A percentile compares a stretch with the other conserved stretches of the same genome.
These are phyloP conservation scores for Synanthedon formicaeformis DNA, from an alignment of 2,888 invertebrate genomes.

Conservation along the genomic window DNA sequence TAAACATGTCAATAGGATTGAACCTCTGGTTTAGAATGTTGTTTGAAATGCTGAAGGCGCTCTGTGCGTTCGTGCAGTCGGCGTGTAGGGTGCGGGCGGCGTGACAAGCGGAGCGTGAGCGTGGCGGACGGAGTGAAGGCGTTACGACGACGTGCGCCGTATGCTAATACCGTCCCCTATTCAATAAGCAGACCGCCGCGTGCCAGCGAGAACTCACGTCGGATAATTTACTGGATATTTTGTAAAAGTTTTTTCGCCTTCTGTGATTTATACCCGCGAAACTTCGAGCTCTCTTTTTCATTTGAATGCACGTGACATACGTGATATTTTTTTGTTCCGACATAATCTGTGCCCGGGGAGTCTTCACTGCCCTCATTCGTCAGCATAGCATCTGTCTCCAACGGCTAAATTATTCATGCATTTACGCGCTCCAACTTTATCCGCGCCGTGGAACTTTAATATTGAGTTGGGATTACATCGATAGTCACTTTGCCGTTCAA, in stretches of 20 bases:
- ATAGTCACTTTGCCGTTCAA: conserved; percentile 54
- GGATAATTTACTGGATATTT: conserved; percentile 71
- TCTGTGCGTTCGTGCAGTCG: conserved; percentile 6
- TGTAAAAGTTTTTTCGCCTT: conserved; percentile 70
- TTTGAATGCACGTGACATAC: conserved; percentile 70
- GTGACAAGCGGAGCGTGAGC: conserved; percentile 12
- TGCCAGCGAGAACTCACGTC: conserved; percentile 68
- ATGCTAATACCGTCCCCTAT: conserved; percentile 65
- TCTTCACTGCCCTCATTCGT: conserved; percentile 53
- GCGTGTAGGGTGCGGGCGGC: conserved; percentile 6
- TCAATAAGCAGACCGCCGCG: conserved; percentile 70
- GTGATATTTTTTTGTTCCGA: conserved; percentile 66
- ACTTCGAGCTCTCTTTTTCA: conserved; percentile 69
- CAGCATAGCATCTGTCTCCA: conserved; percentile 57
- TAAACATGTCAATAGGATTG: no score
- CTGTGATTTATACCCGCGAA: conserved; percentile 69
- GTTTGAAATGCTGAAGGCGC: conserved; percentile 3
- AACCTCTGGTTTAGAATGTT: not conserved
- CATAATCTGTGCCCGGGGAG: conserved; percentile 54
- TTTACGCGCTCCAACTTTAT: conserved; percentile 59
- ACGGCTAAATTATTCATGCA: conserved; percentile 65
- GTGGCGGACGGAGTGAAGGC: conserved; percentile 25
- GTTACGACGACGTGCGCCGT: conserved; percentile 62
- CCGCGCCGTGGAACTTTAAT: conserved; percentile 44
- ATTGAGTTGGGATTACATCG: conserved; percentile 54